Evolutionary conservation across 2,113 vertebrate species (phyloP).

Genomic region (Machaerirhynchus nigripectus): DNA sequence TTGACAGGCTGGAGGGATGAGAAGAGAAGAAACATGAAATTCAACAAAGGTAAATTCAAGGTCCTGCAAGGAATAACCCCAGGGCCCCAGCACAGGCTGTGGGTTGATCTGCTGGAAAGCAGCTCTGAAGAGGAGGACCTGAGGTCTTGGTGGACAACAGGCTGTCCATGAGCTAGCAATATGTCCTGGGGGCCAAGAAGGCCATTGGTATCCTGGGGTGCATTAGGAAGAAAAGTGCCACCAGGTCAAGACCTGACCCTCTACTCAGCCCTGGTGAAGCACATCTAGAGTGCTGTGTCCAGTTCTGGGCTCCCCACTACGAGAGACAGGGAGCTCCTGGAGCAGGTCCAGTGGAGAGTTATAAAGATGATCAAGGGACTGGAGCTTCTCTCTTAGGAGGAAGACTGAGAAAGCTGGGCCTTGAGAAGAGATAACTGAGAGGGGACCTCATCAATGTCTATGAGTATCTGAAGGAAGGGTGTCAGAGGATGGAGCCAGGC

Average conservation of each 20-base stretch:
- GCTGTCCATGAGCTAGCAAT: neutral
- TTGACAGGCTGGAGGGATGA: neutral
- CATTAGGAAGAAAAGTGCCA: neutral
- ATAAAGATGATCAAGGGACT: neutral
- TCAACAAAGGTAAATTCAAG: neutral
- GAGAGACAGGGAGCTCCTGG: neutral
- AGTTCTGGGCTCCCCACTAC: neutral
- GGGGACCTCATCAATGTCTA: neutral
- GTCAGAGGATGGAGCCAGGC: neutral
- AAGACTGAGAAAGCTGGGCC: neutral
- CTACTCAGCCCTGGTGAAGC: neutral
- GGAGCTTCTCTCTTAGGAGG: neutral
- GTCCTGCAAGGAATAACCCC: neutral
- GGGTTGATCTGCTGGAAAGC: neutral
- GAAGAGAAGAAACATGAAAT: neutral
- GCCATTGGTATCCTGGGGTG: too few species aligned
- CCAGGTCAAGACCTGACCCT: accelerated
- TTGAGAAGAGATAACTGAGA: neutral
- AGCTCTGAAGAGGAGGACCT: neutral
- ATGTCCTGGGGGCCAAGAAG: neutral
- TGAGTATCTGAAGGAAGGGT: neutral
- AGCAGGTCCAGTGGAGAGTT: neutral
- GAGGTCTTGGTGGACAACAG: neutral
- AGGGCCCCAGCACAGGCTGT: neutral
- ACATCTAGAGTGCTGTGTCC: neutral